These are phyloP conservation scores for Sylvilagus bachmani DNA, from an alignment of 2,113 vertebrate species.

Conservation along the genomic window DNA sequence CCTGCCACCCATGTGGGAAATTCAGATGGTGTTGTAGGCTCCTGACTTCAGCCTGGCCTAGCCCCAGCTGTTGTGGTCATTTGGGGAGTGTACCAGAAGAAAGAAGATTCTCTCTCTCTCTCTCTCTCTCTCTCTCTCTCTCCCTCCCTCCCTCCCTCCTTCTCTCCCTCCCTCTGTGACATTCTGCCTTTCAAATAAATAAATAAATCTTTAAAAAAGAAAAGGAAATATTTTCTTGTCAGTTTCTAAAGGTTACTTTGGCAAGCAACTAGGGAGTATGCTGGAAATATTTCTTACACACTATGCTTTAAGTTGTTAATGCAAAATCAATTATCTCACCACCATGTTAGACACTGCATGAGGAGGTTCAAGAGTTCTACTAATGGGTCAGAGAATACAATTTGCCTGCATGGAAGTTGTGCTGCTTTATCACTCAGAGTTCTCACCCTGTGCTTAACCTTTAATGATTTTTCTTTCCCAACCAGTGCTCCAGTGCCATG, in stretches of 20 bases:
- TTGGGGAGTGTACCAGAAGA: no score
- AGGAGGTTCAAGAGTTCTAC: conserved; percentile 29
- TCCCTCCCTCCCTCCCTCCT: no score
- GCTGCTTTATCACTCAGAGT: background rate
- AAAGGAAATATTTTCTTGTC: background rate
- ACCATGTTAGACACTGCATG: conserved; percentile 16
- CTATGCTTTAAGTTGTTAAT: conserved; percentile 22
- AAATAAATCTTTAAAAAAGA: background rate
- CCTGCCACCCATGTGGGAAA: no score
- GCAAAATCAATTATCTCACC: conserved; percentile 58
- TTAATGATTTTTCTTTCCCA: conserved; percentile 51
- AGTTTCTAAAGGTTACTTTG: conserved; percentile 47
- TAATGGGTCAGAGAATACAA: conserved; percentile 41
- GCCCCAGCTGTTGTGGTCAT: no score
- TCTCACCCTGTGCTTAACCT: conserved; percentile 30
- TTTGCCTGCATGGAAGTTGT: background rate
- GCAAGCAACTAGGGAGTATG: conserved; percentile 41
- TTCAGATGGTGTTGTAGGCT: no score
- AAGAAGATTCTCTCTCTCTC: no score
- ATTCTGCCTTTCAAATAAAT: no score
- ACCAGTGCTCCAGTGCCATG: background rate
- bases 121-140: no score
- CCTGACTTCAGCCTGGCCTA: no score
- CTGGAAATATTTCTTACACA: conserved; percentile 53
- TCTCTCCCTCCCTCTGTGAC: no score